A percentile compares a stretch with the other conserved stretches of the same genome.
phyloP scores from a whole-genome alignment of 2,888 invertebrate genomes.

The Drosophila greeni region DNA sequence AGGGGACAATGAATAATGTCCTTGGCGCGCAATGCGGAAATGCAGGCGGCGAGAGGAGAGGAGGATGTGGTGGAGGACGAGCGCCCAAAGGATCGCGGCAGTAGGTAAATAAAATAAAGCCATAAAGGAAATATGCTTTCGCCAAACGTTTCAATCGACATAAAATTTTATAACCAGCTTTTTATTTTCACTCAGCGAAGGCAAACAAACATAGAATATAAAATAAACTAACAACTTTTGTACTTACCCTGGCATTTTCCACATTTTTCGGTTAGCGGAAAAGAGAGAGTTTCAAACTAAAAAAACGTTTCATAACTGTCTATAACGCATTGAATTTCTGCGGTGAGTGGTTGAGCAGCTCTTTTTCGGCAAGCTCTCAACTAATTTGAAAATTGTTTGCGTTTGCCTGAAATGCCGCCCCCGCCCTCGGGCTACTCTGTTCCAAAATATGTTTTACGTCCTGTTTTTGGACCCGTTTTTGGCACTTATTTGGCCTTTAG shows the following conservation, averaged over 20 bases:
- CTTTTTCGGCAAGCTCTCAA: constrained; percentile 16
- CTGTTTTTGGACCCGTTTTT: constrained; percentile 41
- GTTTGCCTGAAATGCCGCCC: constrained; percentile 1
- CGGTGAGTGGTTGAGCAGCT: constrained; percentile 4
- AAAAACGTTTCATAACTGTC: constrained; percentile 53
- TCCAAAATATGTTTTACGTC: constrained; percentile 55
- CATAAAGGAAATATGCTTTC: constrained; percentile 68
- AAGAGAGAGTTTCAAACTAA: neutral
- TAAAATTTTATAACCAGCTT: constrained; percentile 61
- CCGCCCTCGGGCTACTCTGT: neutral
- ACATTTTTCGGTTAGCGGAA: constrained; percentile 13
- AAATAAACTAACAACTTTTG: constrained; percentile 38
- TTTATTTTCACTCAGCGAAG: constrained; percentile 58
- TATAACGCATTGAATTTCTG: constrained; percentile 54
- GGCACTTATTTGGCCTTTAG: constrained; percentile 52
- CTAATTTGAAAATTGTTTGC: constrained; percentile 44
- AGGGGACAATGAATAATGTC: constrained; percentile 66
- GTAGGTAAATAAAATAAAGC: constrained; percentile 67
- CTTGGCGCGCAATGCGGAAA: constrained; percentile 69
- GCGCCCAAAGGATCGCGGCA: constrained; percentile 20
- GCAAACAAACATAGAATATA: constrained; percentile 15
- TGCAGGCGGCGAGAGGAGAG: constrained; percentile 45
- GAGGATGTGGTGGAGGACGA: neutral
- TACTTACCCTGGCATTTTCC: constrained; percentile 15
- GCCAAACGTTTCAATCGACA: constrained; percentile 65